Conservation (phyloP, 2,888 invertebrate genomes). For the Ariolimax columbianus region DNA sequence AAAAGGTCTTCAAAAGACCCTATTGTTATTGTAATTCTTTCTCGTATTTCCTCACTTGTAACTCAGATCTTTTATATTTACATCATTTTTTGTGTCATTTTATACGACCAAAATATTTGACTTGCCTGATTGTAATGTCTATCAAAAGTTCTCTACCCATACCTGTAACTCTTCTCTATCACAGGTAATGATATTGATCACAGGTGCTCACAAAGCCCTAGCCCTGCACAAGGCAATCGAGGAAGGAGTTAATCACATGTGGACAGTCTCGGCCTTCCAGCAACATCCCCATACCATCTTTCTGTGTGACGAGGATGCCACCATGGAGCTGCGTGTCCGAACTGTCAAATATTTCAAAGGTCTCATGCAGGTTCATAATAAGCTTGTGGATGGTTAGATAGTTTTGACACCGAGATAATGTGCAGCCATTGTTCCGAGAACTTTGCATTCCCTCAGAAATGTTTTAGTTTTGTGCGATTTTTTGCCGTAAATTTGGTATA, state of each 20-base stretch:
- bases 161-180: conserved; percentile 50
- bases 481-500: too few species aligned
- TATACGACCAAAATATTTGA: too few species aligned
- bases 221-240: conserved; percentile 98
- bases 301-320: conserved; percentile 98
- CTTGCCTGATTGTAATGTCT: too few species aligned
- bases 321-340: conserved; percentile 95
- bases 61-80: too few species aligned
- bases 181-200: conserved; percentile 96
- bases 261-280: conserved; percentile 98
- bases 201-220: conserved; percentile 96
- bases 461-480: not conserved
- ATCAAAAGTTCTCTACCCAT: too few species aligned
- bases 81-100: too few species aligned
- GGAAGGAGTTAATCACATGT: conserved; percentile 99
- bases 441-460: not conserved
- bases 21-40: too few species aligned
- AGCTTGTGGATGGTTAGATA: conserved; percentile 66
- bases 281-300: conserved; percentile 94
- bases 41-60: too few species aligned
- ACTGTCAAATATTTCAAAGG: conserved; percentile 98
- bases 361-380: conserved; percentile 78
- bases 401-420: not conserved
- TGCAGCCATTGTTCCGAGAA: not conserved
- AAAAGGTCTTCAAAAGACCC: too few species aligned